Evolutionary conservation across 1,140 invertebrate species (phyloP).

Genomic region (Anoplophora glabripennis): DNA sequence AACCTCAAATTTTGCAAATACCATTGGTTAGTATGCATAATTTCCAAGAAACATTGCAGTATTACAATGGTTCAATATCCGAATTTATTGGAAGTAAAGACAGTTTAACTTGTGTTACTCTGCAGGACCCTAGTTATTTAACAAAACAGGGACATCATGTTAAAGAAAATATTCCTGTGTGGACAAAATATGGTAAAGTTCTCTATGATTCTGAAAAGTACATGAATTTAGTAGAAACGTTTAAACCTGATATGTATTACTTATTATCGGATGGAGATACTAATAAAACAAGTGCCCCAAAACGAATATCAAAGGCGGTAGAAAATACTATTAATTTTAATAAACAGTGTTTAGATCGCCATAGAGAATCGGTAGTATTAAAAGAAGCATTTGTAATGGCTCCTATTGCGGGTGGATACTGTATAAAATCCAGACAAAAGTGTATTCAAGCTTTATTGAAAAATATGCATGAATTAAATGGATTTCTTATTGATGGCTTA

Average conservation of each 20-base stretch:
- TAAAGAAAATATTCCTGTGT: slow-evolving; percentile 64
- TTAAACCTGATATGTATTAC: slow-evolving; percentile 76
- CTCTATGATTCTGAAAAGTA: slow-evolving; percentile 62
- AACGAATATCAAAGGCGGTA: slow-evolving; percentile 66
- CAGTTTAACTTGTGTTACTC: slow-evolving; percentile 57
- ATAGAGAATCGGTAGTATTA: slow-evolving; percentile 54
- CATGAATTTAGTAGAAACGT: slow-evolving; percentile 72
- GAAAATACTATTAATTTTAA: slow-evolving; percentile 59
- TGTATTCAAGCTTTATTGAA: slow-evolving; percentile 62
- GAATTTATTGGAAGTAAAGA: slow-evolving; percentile 60
- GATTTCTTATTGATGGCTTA: slow-evolving; percentile 79
- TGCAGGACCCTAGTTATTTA: slow-evolving; percentile 64
- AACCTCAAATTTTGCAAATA: slow-evolving; percentile 56
- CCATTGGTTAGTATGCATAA: slow-evolving; percentile 56
- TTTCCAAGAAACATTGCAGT: slow-evolving; percentile 55
- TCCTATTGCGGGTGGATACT: slow-evolving; percentile 72
- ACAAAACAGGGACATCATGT: slow-evolving; percentile 66
- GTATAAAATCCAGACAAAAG: slow-evolving; percentile 55
- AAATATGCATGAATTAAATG: slow-evolving; percentile 55
- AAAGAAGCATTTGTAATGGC: slow-evolving; percentile 59
- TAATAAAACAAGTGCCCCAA: slow-evolving; percentile 61
- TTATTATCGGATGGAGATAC: slow-evolving; percentile 80
- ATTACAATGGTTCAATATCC: slow-evolving; percentile 52
- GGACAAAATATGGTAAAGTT: slow-evolving; percentile 69
- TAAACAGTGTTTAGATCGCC: slow-evolving; percentile 59